phyloP scores from a whole-genome alignment of 2,888 invertebrate species.

The Drosophila lutescens region DNA sequence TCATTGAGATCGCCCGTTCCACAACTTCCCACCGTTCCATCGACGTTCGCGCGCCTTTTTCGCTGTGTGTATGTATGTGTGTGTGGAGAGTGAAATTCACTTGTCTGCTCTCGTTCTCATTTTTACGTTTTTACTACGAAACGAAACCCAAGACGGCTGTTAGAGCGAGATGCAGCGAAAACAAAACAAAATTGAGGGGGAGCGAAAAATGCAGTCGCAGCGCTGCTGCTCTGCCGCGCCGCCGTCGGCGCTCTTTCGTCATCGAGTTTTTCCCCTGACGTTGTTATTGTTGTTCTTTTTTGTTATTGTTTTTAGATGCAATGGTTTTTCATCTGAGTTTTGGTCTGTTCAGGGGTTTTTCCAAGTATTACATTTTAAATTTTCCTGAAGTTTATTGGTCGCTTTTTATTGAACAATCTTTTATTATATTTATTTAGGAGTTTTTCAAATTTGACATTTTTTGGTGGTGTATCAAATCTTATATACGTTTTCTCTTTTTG shows the following conservation, averaged over 20 bases:
- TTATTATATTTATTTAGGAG: no score
- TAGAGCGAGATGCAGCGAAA: slow-evolving; percentile 69
- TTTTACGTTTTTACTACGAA: slow-evolving; percentile 44
- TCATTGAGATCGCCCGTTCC: slow-evolving; percentile 34
- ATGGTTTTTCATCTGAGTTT: neutral
- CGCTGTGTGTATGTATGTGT: slow-evolving; percentile 3
- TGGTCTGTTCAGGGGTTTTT: no score
- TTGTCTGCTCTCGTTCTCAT: slow-evolving; percentile 36
- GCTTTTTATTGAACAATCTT: no score
- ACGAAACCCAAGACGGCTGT: slow-evolving; percentile 38
- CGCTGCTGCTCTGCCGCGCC: slow-evolving; percentile 18
- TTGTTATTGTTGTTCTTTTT: neutral
- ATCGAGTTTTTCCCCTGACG: slow-evolving; percentile 44
- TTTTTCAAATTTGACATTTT: no score
- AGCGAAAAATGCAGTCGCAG: slow-evolving; percentile 27
- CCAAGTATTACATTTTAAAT: no score
- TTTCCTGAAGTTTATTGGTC: no score
- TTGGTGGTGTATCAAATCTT: no score
- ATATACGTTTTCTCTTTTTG: no score
- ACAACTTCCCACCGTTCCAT: slow-evolving; percentile 48
- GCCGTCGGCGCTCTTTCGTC: slow-evolving; percentile 57
- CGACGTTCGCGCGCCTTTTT: slow-evolving; percentile 57
- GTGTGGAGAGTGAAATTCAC: slow-evolving; percentile 33
- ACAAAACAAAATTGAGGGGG: slow-evolving; percentile 74
- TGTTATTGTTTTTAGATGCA: neutral